phyloP scores from a whole-genome alignment of 2,113 vertebrate genomes.

The Syngnathoides biaculeatus region DNA sequence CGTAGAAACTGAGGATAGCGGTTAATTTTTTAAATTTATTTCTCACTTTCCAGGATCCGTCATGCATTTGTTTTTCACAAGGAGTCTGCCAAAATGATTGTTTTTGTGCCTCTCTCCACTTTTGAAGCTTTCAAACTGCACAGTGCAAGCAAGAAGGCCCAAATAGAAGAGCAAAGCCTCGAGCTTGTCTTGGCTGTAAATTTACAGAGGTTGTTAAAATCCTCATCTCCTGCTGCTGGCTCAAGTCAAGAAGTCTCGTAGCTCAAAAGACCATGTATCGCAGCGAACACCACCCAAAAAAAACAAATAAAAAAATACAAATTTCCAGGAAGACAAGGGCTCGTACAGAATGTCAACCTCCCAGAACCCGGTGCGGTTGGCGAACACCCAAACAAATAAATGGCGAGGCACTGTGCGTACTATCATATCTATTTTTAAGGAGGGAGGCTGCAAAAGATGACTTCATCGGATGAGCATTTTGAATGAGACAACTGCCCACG shows the following conservation, averaged over 20 bases:
- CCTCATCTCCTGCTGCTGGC: not conserved
- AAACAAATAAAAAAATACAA: not conserved
- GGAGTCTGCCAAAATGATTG: not conserved
- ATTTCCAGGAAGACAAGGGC: not conserved
- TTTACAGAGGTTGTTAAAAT: not conserved
- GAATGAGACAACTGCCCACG: conserved; percentile 7
- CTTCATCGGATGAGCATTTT: conserved; percentile 8
- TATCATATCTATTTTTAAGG: conserved; percentile 1
- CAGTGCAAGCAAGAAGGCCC: not conserved
- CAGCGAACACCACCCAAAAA: not conserved
- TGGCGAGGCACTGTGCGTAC: not conserved
- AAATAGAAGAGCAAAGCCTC: not conserved
- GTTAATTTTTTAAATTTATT: not conserved
- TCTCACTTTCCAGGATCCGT: not conserved
- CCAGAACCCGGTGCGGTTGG: not conserved
- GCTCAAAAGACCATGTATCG: not conserved
- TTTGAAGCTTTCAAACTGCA: not conserved
- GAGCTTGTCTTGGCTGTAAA: not conserved
- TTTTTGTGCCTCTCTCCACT: not conserved
- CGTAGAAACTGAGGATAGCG: not conserved
- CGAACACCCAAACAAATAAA: conserved; percentile 3
- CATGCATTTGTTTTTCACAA: not conserved
- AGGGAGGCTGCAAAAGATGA: conserved; percentile 2
- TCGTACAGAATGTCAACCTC: not conserved
- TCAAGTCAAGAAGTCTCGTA: not conserved